Evolutionary conservation across 2,888 invertebrate species (phyloP).

Genomic region (Hydropsyche betteni): DNA sequence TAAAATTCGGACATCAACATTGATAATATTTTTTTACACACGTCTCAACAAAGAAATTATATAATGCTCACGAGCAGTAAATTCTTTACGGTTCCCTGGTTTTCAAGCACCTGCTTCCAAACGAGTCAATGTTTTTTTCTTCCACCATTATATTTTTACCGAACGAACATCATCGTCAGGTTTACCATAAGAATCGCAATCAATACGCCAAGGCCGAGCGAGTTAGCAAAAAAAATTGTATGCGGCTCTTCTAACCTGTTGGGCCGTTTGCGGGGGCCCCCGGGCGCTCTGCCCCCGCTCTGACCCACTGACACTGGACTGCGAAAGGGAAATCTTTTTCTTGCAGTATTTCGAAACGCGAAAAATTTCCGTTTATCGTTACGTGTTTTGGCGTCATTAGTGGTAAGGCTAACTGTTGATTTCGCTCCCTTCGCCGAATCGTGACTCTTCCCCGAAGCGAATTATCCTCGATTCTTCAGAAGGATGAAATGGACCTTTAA

Average conservation of each 20-base stretch:
- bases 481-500: neutral
- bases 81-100: neutral
- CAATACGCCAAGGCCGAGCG: constrained; percentile 24
- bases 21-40: too few species aligned
- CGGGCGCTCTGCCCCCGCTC: constrained; percentile 37
- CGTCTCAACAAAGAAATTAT: too few species aligned
- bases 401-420: constrained; percentile 1
- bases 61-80: too few species aligned
- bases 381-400: neutral
- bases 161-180: neutral
- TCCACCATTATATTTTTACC: neutral
- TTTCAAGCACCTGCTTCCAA: constrained; percentile 7
- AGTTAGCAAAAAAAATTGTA: neutral
- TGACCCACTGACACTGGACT: constrained; percentile 34
- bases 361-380: constrained; percentile 9
- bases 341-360: neutral
- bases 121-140: neutral
- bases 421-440: constrained; percentile 7
- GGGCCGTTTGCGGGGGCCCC: constrained; percentile 22
- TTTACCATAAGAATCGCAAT: constrained; percentile 13
- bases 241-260: neutral
- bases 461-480: neutral
- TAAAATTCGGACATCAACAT: too few species aligned
- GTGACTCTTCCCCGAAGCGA: too few species aligned
- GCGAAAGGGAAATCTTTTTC: constrained; percentile 12